Conservation (phyloP, 2,888 invertebrate genomes). For the Cenopis cana region DNA sequence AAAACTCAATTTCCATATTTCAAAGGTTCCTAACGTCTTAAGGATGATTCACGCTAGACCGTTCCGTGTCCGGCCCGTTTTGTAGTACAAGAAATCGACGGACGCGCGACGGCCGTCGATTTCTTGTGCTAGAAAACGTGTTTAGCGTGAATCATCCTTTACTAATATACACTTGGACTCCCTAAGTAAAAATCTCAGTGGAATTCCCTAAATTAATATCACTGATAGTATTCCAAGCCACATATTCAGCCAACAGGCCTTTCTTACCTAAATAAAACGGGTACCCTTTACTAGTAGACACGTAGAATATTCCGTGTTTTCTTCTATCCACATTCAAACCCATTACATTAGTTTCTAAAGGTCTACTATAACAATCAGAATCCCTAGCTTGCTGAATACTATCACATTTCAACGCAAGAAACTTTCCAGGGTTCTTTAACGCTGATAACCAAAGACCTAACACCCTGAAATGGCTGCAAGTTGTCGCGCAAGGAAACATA, state of each 20-base stretch:
- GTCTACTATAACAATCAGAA: slow-evolving; percentile 64
- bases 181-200: slow-evolving; percentile 67
- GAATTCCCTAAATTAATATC: slow-evolving; percentile 69
- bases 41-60: too few relatives aligned
- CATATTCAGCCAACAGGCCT: slow-evolving; percentile 67
- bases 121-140: too few relatives aligned
- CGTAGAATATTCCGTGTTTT: slow-evolving; percentile 69
- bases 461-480: slow-evolving; percentile 76
- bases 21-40: not conserved
- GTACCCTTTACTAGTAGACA: slow-evolving; percentile 67
- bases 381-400: slow-evolving; percentile 74
- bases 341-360: slow-evolving; percentile 65
- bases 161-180: not conserved
- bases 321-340: slow-evolving; percentile 62
- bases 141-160: too few relatives aligned
- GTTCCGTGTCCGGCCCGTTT: too few relatives aligned
- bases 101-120: too few relatives aligned
- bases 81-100: too few relatives aligned
- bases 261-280: slow-evolving; percentile 72
- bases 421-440: slow-evolving; percentile 67
- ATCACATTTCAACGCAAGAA: slow-evolving; percentile 69
- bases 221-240: slow-evolving; percentile 67
- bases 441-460: slow-evolving; percentile 68
- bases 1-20: too few relatives aligned
- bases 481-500: slow-evolving; percentile 68